Conservation (phyloP, 2,888 invertebrate genomes). For the Oxyteleia sp. region DNA sequence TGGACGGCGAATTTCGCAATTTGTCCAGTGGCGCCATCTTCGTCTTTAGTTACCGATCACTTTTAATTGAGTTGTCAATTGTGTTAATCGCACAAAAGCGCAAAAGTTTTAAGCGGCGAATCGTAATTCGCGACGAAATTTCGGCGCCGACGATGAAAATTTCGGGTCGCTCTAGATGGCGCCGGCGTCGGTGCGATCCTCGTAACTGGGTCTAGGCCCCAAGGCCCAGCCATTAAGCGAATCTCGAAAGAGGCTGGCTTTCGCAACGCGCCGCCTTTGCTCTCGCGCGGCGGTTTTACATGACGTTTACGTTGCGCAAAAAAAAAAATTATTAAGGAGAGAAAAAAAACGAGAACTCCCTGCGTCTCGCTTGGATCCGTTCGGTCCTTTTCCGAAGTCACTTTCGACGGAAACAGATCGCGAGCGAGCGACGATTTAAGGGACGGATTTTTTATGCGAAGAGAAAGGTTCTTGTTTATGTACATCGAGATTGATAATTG, state of each 20-base stretch:
- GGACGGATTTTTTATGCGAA: not conserved
- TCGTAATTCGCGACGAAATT: too few relatives aligned
- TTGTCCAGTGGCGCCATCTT: slow-evolving; percentile 12
- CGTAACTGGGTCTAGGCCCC: slow-evolving; percentile 85
- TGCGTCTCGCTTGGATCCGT: slow-evolving; percentile 12
- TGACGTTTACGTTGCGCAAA: slow-evolving; percentile 62
- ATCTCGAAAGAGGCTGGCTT: slow-evolving; percentile 82
- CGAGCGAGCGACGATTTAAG: not conserved
- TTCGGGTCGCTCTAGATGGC: slow-evolving; percentile 45
- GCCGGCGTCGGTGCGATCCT: slow-evolving; percentile 60
- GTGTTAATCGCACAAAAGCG: too few relatives aligned
- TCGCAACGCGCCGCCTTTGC: slow-evolving; percentile 61
- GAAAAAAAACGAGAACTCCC: slow-evolving; percentile 19
- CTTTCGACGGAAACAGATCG: not conserved
- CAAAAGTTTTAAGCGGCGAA: too few relatives aligned
- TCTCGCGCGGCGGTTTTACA: slow-evolving; percentile 48
- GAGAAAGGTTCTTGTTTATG: not conserved
- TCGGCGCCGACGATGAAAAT: too few relatives aligned
- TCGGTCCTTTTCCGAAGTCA: not conserved
- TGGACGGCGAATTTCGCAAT: not conserved
- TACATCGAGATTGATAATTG: not conserved
- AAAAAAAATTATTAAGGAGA: slow-evolving; percentile 56
- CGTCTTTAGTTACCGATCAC: too few relatives aligned
- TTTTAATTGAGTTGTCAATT: too few relatives aligned
- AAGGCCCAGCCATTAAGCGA: slow-evolving; percentile 85